These are phyloP conservation scores for Mirza zaza DNA, from an alignment of 2,113 vertebrate genomes.

Conservation along the genomic window DNA sequence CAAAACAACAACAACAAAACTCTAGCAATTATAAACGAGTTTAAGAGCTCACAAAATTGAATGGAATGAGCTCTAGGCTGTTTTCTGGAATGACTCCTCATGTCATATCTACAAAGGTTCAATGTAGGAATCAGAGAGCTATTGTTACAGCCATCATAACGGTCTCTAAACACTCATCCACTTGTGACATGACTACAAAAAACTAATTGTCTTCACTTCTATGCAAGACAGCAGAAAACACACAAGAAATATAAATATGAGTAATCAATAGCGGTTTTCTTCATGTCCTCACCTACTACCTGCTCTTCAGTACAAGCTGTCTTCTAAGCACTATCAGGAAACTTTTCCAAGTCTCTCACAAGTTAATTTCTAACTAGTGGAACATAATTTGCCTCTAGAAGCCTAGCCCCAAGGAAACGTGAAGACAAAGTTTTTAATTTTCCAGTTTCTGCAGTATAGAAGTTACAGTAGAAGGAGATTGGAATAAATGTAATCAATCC, in stretches of 20 bases:
- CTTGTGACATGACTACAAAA: background rate
- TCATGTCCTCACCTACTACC: background rate
- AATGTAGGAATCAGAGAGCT: background rate
- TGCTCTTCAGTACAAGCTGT: background rate
- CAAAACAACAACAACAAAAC: background rate
- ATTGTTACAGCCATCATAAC: background rate
- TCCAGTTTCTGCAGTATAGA: background rate
- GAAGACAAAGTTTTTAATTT: background rate
- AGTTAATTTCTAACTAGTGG: background rate
- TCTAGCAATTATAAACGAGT: background rate
- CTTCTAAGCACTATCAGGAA: background rate
- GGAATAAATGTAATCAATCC: background rate
- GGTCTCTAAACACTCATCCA: background rate
- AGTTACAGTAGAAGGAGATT: background rate
- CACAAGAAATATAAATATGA: background rate
- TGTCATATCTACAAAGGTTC: background rate
- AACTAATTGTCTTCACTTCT: background rate
- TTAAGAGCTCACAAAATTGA: background rate
- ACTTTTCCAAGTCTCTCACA: background rate
- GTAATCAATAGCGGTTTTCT: background rate
- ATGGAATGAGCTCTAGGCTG: background rate
- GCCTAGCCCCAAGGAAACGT: background rate
- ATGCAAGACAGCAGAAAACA: background rate
- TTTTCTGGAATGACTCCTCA: background rate
- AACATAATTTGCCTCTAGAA: background rate